Conservation (phyloP, 30 jellyfish, hydroid and myxozoan genomes). For the Chironex yamaguchii region DNA sequence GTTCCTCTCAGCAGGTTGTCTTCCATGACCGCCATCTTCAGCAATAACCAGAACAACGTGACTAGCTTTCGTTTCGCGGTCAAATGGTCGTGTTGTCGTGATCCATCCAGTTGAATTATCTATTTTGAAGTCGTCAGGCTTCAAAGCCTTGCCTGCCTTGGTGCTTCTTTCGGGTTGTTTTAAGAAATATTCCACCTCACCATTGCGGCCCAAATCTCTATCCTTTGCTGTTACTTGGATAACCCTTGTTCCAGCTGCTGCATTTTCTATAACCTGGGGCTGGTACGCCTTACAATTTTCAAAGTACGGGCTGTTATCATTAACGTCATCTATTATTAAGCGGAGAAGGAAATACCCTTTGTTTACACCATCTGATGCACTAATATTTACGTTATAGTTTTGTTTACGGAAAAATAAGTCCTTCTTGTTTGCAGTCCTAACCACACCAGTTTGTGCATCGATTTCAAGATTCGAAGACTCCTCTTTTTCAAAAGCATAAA, state of each 20-base stretch:
- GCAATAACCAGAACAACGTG: slow-evolving; percentile 91
- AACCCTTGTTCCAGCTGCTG: slow-evolving; percentile 66
- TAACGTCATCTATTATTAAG: slow-evolving; percentile 64
- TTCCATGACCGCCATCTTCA: slow-evolving; percentile 93
- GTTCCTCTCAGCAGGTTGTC: slow-evolving; percentile 91
- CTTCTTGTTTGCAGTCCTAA: slow-evolving; percentile 6
- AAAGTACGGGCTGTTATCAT: slow-evolving; percentile 66
- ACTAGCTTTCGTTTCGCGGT: slow-evolving; percentile 78
- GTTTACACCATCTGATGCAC: slow-evolving; percentile 75
- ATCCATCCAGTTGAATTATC: slow-evolving; percentile 50
- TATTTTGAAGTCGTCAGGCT: slow-evolving; percentile 61
- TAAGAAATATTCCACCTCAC: slow-evolving; percentile 63
- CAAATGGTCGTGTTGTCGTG: slow-evolving; percentile 67
- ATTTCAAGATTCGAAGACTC: slow-evolving; percentile 32
- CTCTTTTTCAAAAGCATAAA: slow-evolving; percentile 57
- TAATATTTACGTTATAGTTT: slow-evolving; percentile 36
- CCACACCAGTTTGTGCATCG: slow-evolving; percentile 63
- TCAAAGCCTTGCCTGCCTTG: neutral
- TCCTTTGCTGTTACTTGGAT: slow-evolving; percentile 65
- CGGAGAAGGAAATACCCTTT: slow-evolving; percentile 61
- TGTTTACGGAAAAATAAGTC: neutral
- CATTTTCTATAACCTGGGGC: slow-evolving; percentile 52
- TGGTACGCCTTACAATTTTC: slow-evolving; percentile 39
- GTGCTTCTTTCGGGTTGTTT: neutral
- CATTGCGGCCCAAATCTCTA: slow-evolving; percentile 71